Evolutionary conservation across 1,140 invertebrate genomes (phyloP).

Genomic region (Phthorimaea operculella): DNA sequence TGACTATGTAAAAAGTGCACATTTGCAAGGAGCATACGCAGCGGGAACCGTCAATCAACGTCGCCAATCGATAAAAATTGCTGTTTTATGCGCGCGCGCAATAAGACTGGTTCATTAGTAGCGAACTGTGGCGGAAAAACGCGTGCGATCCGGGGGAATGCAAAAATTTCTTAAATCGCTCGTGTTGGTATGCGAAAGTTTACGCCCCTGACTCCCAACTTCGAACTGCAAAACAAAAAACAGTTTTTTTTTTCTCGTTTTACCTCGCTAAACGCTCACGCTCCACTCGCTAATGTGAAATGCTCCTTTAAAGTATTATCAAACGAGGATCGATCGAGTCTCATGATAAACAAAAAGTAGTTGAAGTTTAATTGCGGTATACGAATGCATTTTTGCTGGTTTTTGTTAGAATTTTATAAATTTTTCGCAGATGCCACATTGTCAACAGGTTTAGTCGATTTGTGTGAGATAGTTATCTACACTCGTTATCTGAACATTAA

Average conservation of each 20-base stretch:
- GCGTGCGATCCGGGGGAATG: background rate
- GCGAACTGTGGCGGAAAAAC: background rate
- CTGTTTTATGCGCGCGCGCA: slow-evolving; percentile 14
- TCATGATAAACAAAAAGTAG: slow-evolving; percentile 3
- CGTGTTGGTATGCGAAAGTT: too few relatives aligned
- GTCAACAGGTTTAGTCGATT: background rate
- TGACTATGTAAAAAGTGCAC: slow-evolving; percentile 3
- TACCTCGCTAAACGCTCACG: background rate
- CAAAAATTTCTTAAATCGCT: background rate
- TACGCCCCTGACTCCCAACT: too few relatives aligned
- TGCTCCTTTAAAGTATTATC: background rate
- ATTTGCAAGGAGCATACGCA: slow-evolving; percentile 14
- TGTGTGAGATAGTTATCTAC: background rate
- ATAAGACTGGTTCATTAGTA: background rate
- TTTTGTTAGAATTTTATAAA: slow-evolving; percentile 5
- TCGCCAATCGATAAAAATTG: slow-evolving; percentile 18
- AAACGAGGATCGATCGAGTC: slow-evolving; percentile 2
- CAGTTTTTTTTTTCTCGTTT: background rate
- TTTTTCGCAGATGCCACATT: background rate
- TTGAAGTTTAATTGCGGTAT: slow-evolving; percentile 2
- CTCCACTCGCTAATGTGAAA: background rate
- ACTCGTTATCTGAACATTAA: too few relatives aligned
- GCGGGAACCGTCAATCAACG: slow-evolving; percentile 25
- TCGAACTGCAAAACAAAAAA: too few relatives aligned
- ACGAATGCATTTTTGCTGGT: background rate